These are phyloP conservation scores for Rhinolophus sinicus DNA, from an alignment of 2,113 vertebrate genomes.

Conservation along the genomic window DNA sequence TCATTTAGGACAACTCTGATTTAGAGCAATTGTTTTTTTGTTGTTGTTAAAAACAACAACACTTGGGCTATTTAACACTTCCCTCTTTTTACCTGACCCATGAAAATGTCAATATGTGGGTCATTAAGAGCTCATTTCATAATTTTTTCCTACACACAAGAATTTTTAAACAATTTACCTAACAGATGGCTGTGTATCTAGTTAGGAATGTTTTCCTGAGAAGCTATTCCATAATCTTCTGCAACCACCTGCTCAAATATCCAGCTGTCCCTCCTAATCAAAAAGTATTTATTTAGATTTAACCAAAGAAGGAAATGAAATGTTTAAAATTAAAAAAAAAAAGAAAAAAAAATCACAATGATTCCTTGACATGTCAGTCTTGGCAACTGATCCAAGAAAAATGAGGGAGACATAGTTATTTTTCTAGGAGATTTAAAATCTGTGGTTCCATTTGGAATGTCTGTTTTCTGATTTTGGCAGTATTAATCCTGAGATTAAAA, in stretches of 20 bases:
- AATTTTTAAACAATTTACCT: conserved; percentile 66
- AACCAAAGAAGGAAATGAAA: conserved; percentile 70
- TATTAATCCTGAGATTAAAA: not conserved
- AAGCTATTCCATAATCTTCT: conserved; percentile 73
- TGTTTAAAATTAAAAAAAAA: conserved; percentile 49
- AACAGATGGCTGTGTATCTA: conserved; percentile 77
- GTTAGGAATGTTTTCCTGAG: conserved; percentile 73
- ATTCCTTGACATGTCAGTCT: not conserved
- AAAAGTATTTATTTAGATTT: conserved; percentile 77
- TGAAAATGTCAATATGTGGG: conserved; percentile 31
- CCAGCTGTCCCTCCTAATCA: conserved; percentile 70
- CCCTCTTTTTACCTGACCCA: not conserved
- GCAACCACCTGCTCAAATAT: conserved; percentile 78
- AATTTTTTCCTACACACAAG: conserved; percentile 41
- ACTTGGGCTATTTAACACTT: not conserved
- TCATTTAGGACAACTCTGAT: not conserved
- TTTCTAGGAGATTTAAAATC: not conserved
- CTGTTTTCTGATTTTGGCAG: not conserved
- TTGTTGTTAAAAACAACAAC: conserved; percentile 20
- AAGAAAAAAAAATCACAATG: not conserved
- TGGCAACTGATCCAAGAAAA: not conserved
- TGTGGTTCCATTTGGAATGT: not conserved
- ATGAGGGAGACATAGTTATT: not conserved
- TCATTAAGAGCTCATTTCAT: conserved; percentile 59
- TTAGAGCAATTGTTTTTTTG: not conserved